Conservation (phyloP, 2,113 vertebrate species). For the Pitta sordida region DNA sequence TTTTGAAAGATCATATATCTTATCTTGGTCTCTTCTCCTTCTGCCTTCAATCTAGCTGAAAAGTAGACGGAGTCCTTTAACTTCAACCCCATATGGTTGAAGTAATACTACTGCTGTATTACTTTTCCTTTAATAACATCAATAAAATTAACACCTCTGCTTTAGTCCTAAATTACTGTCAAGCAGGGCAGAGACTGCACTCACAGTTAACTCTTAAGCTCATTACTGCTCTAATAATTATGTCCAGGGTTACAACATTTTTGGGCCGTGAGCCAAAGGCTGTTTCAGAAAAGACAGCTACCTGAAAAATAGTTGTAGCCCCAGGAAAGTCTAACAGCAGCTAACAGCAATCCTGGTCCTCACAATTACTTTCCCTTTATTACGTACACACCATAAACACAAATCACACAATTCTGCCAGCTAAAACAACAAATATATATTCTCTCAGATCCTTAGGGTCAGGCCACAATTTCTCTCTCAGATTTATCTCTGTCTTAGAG, state of each 20-base stretch:
- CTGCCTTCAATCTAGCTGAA: neutral
- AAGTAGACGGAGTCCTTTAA: neutral
- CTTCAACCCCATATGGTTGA: neutral
- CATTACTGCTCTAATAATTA: neutral
- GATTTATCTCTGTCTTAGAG: neutral
- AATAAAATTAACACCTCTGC: neutral
- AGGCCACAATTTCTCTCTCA: neutral
- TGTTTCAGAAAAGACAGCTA: accelerated
- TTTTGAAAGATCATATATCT: neutral
- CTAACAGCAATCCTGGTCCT: neutral
- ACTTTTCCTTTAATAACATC: neutral
- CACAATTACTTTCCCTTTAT: accelerated
- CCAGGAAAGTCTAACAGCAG: neutral
- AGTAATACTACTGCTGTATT: neutral
- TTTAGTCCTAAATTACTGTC: neutral
- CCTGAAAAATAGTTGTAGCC: neutral
- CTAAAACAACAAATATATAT: neutral
- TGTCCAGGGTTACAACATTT: neutral
- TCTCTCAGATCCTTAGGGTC: neutral
- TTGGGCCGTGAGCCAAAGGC: neutral
- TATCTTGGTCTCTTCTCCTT: neutral
- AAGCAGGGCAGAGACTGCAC: neutral
- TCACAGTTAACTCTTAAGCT: neutral
- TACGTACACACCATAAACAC: accelerated
- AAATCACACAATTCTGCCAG: neutral